These are phyloP conservation scores for Chinchilla lanigera DNA, from an alignment of 2,113 vertebrate genomes.

Conservation along the genomic window DNA sequence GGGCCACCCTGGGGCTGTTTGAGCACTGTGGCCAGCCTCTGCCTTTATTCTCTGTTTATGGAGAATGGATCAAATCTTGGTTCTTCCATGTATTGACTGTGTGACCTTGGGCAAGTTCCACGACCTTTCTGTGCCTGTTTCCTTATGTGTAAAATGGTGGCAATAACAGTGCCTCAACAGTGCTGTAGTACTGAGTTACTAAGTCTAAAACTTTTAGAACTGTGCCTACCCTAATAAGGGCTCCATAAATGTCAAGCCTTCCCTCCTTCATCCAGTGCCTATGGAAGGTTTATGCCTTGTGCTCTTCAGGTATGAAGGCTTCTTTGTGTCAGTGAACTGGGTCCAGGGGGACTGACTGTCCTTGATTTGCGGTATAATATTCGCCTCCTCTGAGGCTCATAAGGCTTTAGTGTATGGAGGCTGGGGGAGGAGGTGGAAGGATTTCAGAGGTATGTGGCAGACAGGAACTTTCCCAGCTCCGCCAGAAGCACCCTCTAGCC, in stretches of 20 bases:
- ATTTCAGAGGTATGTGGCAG: too few relatives aligned
- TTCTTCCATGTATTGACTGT: not conserved
- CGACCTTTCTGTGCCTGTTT: not conserved
- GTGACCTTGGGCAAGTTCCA: not conserved
- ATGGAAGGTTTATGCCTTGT: too few relatives aligned
- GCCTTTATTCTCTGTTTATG: not conserved
- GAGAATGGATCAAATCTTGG: not conserved
- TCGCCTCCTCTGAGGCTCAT: not conserved
- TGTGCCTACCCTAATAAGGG: not conserved
- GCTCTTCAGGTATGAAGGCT: not conserved
- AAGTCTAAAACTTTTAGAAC: not conserved
- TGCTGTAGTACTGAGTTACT: not conserved
- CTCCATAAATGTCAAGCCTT: not conserved
- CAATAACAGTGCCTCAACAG: not conserved
- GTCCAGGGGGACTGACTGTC: not conserved
- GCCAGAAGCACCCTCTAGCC: not conserved
- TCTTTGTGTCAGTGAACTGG: not conserved
- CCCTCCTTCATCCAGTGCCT: too few relatives aligned
- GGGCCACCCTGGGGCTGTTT: not conserved
- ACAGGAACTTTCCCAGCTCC: not conserved
- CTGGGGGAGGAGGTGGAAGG: not conserved
- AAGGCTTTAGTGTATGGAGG: not conserved
- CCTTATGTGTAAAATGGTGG: conserved; percentile 1
- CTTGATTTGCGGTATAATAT: not conserved
- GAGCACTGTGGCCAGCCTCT: not conserved